phyloP scores from a whole-genome alignment of 1,140 invertebrate genomes.

The Papilio aristodemus region DNA sequence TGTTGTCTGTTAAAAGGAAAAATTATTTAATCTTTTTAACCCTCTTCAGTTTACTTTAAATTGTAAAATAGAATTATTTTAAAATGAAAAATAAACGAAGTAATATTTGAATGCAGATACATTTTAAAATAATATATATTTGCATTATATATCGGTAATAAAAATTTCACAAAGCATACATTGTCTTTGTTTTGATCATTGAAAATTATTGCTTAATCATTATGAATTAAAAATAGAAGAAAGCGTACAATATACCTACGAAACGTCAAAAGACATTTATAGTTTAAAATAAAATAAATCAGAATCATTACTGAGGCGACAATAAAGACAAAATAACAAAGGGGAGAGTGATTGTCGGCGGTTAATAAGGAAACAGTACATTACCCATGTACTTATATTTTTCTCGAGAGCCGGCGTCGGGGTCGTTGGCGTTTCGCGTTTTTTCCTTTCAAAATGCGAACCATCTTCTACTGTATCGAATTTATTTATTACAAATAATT shows the following conservation, averaged over 20 bases:
- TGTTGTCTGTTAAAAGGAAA: slow-evolving; percentile 81
- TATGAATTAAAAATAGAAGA: slow-evolving; percentile 56
- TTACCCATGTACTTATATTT: slow-evolving; percentile 77
- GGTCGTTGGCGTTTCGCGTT: slow-evolving; percentile 59
- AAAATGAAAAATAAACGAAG: no score
- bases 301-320: slow-evolving; percentile 42
- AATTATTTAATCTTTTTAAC: background rate
- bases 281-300: slow-evolving; percentile 43
- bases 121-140: no score
- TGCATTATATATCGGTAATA: no score
- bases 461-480: slow-evolving; percentile 41
- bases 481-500: slow-evolving; percentile 61
- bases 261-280: slow-evolving; percentile 22
- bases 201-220: slow-evolving; percentile 38
- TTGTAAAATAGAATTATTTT: no score
- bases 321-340: slow-evolving; percentile 52
- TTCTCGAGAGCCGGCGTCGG: slow-evolving; percentile 50
- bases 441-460: slow-evolving; percentile 54
- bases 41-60: background rate
- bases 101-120: no score
- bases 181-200: background rate
- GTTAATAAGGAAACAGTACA: slow-evolving; percentile 65
- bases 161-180: background rate
- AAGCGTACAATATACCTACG: slow-evolving; percentile 44
- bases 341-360: slow-evolving; percentile 52